Evolutionary conservation across 2,888 invertebrate genomes (phyloP), one percentile per base, ranked within the genome.

Genomic region (Chaitophorus viminalis): DNA sequence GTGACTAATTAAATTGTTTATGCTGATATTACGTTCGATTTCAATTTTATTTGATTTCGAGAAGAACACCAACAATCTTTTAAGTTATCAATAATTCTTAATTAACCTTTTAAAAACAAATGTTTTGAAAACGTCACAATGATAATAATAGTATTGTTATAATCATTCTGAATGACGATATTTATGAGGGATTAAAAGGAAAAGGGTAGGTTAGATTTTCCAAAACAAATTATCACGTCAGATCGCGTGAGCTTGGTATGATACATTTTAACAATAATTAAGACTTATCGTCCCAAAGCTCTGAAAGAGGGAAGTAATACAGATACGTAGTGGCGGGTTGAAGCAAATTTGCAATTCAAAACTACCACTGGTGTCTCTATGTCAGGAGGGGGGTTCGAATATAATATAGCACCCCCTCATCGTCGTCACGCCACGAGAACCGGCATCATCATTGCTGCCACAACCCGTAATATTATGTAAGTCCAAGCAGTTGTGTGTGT

Each of bases 331-430:
- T 2, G 29, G 21, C 68, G 70, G 54, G 46, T 46, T 33, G 68
- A 39, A 29, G 36, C 52, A 65, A 86, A 86, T 86, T 86, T 86
- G 86, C 78, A 86, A 86, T 86, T 86, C 86, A 86, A 70, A 86
- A 86, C 78, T 25, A 72, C 78, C 36, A 46, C 14, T 31, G 36
- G 39, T 29, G 60, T 29, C 21, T 39, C 29, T 18, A 60, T 36
- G 39, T 21, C 68, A 14, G 39, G 33, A 4, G 21, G 33, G 29
- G 39, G 52, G 8, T 14, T 52, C 9, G 33, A 54, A 46, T 82
- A 60, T 39, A n/a, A n/a, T n/a, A 14, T 75, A 39, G 82, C 14
- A 74, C 18, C 36, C 36, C 54, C 54, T 39, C 83, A 25, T 75
- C 83, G n/a, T 60, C 83, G 29, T 11, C 29, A 74, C 60, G 74